Percentiles rank a stretch among this genome's conserved stretches.
Conservation (phyloP, 1,140 invertebrate genomes). For the Leptinotarsa defecta region DNA sequence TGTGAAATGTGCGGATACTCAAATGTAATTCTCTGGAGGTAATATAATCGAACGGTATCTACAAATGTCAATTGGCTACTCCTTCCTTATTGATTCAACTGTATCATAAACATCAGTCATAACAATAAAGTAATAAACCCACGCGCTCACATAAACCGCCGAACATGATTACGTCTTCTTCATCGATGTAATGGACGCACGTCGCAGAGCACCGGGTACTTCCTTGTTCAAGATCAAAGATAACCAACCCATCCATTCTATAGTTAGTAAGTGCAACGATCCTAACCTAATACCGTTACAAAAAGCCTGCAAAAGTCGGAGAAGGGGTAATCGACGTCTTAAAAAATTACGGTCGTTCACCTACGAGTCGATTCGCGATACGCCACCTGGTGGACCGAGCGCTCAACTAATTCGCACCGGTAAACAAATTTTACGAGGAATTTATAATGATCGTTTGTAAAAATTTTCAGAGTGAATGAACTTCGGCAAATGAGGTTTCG, state of each 20-base stretch:
- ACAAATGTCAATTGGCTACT: background rate
- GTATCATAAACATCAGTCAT: constrained; percentile 16
- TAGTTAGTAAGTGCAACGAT: constrained; percentile 28
- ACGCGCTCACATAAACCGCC: background rate
- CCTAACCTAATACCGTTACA: constrained; percentile 27
- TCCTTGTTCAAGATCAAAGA: constrained; percentile 26
- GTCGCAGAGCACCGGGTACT: background rate
- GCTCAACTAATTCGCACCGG: constrained; percentile 22
- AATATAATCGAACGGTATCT: constrained; percentile 6
- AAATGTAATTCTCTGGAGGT: too few species aligned
- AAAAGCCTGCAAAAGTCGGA: constrained; percentile 17
- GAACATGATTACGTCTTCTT: background rate
- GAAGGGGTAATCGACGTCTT: constrained; percentile 23
- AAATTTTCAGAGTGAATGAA: constrained; percentile 27
- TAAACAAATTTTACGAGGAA: constrained; percentile 28
- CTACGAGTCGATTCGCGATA: constrained; percentile 10
- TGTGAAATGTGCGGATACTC: too few species aligned
- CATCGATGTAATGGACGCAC: background rate
- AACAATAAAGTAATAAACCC: constrained; percentile 13
- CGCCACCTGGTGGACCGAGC: constrained; percentile 24
- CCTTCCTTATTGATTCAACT: constrained; percentile 18
- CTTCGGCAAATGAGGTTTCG: constrained; percentile 16
- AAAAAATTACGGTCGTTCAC: constrained; percentile 30
- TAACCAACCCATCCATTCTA: constrained; percentile 25
- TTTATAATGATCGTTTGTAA: constrained; percentile 26